phyloP scores from a whole-genome alignment of 2,113 vertebrate genomes.

The Sialia sialis region DNA sequence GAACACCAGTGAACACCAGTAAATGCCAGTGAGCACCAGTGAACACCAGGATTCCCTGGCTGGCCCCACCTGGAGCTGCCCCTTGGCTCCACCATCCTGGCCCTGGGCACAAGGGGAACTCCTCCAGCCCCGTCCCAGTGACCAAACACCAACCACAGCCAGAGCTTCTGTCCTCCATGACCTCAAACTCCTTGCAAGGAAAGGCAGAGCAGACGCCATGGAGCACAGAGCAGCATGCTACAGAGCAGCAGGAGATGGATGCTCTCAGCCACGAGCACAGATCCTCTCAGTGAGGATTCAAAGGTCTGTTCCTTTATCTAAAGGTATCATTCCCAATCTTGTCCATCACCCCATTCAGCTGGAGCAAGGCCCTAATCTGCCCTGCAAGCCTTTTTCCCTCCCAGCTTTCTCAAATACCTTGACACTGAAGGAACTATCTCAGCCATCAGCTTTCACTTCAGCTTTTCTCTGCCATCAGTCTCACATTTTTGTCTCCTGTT shows the following conservation, averaged over 20 bases:
- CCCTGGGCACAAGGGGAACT: accelerated
- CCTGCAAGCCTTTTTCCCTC: not conserved
- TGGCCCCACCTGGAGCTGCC: accelerated
- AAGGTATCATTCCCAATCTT: not conserved
- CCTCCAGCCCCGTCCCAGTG: not conserved
- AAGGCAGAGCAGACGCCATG: not conserved
- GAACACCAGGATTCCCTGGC: accelerated
- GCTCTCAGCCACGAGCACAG: not conserved
- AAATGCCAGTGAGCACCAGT: too few relatives aligned
- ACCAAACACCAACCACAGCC: not conserved
- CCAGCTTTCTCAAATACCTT: not conserved
- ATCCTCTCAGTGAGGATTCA: not conserved
- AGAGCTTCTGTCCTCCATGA: not conserved
- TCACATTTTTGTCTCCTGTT: not conserved
- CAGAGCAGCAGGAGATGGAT: not conserved
- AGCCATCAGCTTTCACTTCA: not conserved
- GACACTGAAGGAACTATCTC: not conserved
- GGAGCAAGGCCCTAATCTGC: not conserved
- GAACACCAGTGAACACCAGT: too few relatives aligned
- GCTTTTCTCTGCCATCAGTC: not conserved
- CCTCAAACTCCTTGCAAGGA: not conserved
- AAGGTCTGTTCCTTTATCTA: not conserved
- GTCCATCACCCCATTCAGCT: not conserved
- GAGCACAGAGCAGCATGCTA: accelerated
- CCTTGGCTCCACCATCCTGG: not conserved